Evolutionary conservation across 1,140 invertebrate species (phyloP).

Genomic region (Drosophila albomicans): DNA sequence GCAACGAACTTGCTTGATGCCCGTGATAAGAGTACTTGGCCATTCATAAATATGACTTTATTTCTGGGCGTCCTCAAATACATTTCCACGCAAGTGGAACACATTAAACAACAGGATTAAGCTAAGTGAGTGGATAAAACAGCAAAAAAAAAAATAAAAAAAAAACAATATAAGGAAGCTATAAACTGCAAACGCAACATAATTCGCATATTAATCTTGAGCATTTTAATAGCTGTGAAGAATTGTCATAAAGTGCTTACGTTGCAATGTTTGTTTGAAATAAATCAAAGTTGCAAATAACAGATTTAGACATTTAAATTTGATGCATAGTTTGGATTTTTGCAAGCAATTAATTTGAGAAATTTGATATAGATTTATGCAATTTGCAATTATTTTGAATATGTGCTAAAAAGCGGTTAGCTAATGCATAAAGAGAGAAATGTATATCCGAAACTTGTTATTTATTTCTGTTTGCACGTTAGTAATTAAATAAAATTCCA

Average conservation of each 20-base stretch:
- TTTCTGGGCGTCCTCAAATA: conserved; percentile 28
- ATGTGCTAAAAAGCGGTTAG: background rate
- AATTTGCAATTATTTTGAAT: background rate
- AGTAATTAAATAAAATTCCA: background rate
- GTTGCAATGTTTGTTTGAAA: too few species aligned
- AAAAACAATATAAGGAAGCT: background rate
- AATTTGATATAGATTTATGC: too few species aligned
- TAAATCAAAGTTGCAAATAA: too few species aligned
- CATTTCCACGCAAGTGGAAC: conserved; percentile 47
- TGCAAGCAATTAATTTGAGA: too few species aligned
- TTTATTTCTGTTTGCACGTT: background rate
- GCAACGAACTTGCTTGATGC: conserved; percentile 50
- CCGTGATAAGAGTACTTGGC: conserved; percentile 32
- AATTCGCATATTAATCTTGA: conserved; percentile 22
- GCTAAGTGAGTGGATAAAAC: conserved; percentile 52
- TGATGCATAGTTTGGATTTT: too few species aligned
- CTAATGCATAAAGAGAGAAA: too few species aligned
- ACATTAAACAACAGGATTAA: conserved; percentile 71
- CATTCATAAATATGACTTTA: conserved; percentile 62
- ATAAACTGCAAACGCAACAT: conserved; percentile 8
- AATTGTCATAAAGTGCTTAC: background rate
- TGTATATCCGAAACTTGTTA: background rate
- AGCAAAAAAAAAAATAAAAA: background rate
- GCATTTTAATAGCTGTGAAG: conserved; percentile 6
- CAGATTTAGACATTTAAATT: too few species aligned